Evolutionary conservation across 2,113 vertebrate genomes (phyloP), one percentile per base, ranked within the genome.

Genomic region (Cariama cristata): DNA sequence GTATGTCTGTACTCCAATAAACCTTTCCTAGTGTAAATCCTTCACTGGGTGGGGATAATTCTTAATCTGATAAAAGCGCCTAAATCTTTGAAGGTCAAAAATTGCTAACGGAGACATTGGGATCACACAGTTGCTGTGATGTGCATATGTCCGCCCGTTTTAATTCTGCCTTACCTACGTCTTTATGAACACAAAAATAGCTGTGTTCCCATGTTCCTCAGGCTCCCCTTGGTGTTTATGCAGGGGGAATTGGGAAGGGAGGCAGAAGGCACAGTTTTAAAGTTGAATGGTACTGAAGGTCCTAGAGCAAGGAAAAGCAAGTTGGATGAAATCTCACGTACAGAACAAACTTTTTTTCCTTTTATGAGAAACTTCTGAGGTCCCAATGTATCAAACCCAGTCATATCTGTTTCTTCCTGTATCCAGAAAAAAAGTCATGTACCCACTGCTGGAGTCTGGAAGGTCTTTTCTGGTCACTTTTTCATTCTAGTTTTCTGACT

Each of bases 1-100:
- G 28, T 38, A 6, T 38, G 14, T 42, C 4, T 13, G 24, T 44
- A 35, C 30, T 83, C 50, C 49, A 56, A 5, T 23, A 77, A 72
- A 90, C 6, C 5, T 80, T 73, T 69, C 33, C 30, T 15, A 49
- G 21, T 21, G 15, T 42, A 90, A 90, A 72, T 88, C 58, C 79
- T 86, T 68, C 28, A 35, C 3, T 71, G 30, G 23, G 8, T 33
- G 5, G 44, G 47, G 32, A 59, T 63, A 85, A 44, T 17, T 63
- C 72, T 81, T 74, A 91, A 66, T 50, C 64, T 81, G 50, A 94
- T 81, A 59, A 44, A 76, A 95, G 24, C 6, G 1, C 2, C 75
- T 88, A 69, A 86, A 73, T 32, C 32, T 86, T 42, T 84, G 72
- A 90, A 83, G 63, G 79, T 91, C 68, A 92, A 77, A 93, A 88